Percentiles rank a stretch among this genome's conserved stretches.
Evolutionary conservation across 2,797 vertebrate genomes (phyloP).

Genomic region (Anomalospiza imberbis): DNA sequence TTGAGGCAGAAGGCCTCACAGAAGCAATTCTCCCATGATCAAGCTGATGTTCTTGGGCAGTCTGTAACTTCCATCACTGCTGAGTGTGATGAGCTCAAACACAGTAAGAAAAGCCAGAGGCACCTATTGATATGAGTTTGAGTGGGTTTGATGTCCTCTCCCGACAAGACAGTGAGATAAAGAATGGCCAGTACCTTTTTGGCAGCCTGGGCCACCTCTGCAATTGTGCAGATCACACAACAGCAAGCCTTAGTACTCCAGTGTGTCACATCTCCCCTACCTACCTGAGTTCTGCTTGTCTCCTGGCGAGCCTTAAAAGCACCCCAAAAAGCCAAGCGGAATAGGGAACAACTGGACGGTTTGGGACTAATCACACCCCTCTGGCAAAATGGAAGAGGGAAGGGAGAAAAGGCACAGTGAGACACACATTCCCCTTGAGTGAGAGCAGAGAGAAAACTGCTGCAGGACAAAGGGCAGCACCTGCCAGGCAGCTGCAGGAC

Average conservation of each 20-base stretch:
- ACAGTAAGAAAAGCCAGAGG: not conserved
- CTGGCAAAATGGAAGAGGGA: not conserved
- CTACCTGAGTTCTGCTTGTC: not conserved
- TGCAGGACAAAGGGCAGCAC: not conserved
- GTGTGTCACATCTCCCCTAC: not conserved
- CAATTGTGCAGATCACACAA: not conserved
- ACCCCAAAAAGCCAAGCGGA: not conserved
- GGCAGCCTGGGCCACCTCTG: not conserved
- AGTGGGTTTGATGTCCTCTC: not conserved
- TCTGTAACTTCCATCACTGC: not conserved
- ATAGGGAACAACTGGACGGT: not conserved
- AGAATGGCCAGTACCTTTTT: not conserved
- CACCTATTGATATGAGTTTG: not conserved
- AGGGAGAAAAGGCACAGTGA: not conserved
- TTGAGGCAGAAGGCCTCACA: not conserved
- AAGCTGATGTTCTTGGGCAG: not conserved
- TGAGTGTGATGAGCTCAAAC: not conserved
- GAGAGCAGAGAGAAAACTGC: not conserved
- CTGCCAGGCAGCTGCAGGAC: not conserved
- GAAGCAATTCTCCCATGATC: not conserved
- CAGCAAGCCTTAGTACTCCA: not conserved
- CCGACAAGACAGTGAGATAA: not conserved
- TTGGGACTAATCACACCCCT: not conserved
- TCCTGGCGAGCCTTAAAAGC: not conserved
- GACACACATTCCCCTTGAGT: rapidly evolving